These are phyloP conservation scores for Ceyx cyanopectus DNA, from an alignment of 2,113 vertebrate genomes.

Conservation along the genomic window DNA sequence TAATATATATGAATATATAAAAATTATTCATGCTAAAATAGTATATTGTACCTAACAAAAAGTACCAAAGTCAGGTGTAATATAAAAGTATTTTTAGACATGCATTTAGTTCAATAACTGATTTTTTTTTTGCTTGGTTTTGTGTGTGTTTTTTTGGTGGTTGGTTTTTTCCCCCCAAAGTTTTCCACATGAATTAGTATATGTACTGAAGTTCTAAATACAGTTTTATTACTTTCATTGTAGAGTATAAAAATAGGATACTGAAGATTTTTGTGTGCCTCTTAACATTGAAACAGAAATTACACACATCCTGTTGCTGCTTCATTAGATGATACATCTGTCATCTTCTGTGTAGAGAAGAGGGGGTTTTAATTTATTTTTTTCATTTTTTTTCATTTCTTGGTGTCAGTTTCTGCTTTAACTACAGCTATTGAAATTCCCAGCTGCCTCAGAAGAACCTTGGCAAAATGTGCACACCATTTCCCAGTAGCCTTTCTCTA, in stretches of 20 bases:
- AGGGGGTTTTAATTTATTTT: background rate
- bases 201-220: background rate
- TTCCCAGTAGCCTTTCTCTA: slow-evolving; percentile 14
- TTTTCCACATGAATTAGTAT: background rate
- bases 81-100: background rate
- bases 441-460: slow-evolving; percentile 35
- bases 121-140: background rate
- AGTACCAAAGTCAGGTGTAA: background rate
- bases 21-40: no score
- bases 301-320: background rate
- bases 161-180: background rate
- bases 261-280: background rate
- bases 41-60: background rate
- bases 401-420: slow-evolving; percentile 11
- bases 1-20: no score
- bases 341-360: background rate
- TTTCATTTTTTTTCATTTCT: background rate
- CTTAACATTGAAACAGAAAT: background rate
- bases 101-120: background rate
- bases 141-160: no score
- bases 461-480: background rate
- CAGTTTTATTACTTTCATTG: background rate
- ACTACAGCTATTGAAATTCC: background rate
- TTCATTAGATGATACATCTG: background rate
- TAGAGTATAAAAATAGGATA: background rate